Evolutionary conservation across 2,113 vertebrate genomes (phyloP), one percentile per base, ranked within the genome.

Genomic region (Myanophis thanlyinensis): DNA sequence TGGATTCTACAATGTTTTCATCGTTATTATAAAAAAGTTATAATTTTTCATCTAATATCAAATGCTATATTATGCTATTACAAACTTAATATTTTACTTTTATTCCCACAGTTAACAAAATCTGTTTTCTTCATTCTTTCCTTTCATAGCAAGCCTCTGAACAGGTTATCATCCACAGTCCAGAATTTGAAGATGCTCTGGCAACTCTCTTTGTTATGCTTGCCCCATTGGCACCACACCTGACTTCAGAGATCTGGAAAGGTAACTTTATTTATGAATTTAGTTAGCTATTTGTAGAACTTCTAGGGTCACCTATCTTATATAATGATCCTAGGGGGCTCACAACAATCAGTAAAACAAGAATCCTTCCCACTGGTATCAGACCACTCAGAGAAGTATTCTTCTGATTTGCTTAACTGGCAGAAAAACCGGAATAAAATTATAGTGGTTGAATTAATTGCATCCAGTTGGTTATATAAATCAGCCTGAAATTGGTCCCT

Each of bases 161-260:
- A 48, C 95, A 93, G 53, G 95, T 99, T 49, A 53, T 98, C 56
- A 98, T 98, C 30, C 99, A 99, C 97, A 99, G 99, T 46, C 49
- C 91, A 40, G 99, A 99, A 97, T 99, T 98, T 96, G 99, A 99
- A 97, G 99, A 99, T 67, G 98, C 98, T 4, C 97, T 99, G 91
- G 98, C 98, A 48, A 95, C 97, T 0, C 97, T 99, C 92, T 96
- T 98, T 90, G 92, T 99, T 95, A 99, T 99, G 99, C 94, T 98
- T 0, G 98, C 99, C 5, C 99, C 99, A 1, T 97, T 99, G 98
- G 99, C 98, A 84, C 99, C 99, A 0, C 98, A 99, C 94, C 94
- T 99, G 87, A 96, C 98, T 13, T 99, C 99, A 10, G 99, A 99
- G 97, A 98, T 99, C 93, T 99, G 99, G 99, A 98, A 98, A 99